Evolutionary conservation across 2,888 invertebrate species (phyloP).

Genomic region (Nemurella pictetii): DNA sequence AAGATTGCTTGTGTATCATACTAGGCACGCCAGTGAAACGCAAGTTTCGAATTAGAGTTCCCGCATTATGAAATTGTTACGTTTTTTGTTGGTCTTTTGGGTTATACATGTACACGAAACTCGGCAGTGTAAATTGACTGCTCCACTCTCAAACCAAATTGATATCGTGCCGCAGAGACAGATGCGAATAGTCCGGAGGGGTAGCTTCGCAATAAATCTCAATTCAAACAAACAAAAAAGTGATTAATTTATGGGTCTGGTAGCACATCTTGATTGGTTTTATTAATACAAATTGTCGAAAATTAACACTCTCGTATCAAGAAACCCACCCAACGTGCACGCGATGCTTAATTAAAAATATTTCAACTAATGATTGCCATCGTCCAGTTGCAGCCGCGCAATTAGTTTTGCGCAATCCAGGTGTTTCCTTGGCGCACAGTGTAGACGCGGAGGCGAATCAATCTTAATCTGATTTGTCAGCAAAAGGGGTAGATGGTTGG

Average conservation of each 20-base stretch:
- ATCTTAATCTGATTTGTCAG: constrained; percentile 4
- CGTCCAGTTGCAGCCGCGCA: background rate
- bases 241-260: background rate
- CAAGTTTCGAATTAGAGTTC: background rate
- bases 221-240: background rate
- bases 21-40: background rate
- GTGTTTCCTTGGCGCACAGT: background rate
- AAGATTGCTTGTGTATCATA: constrained; percentile 1
- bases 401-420: background rate
- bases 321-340: background rate
- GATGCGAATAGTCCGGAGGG: background rate
- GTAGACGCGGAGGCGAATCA: background rate
- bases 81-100: background rate
- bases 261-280: background rate
- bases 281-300: background rate
- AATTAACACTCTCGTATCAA: background rate
- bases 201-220: background rate
- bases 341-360: background rate
- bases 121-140: background rate
- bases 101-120: no score
- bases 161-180: background rate
- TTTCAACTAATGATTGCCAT: background rate
- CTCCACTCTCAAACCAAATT: background rate
- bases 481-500: background rate
- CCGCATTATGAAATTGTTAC: background rate